These are phyloP conservation scores for Platygyra sinensis DNA, from an alignment of 64 coral and sea anemone genomes.

Conservation along the genomic window DNA sequence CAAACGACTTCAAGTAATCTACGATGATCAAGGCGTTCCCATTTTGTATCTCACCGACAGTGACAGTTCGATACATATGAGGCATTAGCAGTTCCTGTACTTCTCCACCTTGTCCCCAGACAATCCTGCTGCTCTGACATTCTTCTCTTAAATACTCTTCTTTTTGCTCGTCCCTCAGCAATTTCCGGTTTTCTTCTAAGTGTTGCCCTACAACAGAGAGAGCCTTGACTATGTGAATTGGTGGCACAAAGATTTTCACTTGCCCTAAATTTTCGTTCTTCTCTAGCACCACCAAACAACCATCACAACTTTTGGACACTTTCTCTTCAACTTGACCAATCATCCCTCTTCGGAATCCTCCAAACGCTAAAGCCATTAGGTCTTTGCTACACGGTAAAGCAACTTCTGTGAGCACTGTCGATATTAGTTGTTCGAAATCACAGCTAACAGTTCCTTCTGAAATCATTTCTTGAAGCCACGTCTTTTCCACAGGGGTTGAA, in stretches of 20 bases:
- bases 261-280: background rate
- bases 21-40: background rate
- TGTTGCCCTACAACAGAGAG: background rate
- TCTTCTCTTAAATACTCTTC: constrained; percentile 44
- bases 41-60: background rate
- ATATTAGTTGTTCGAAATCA: background rate
- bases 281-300: constrained; percentile 35
- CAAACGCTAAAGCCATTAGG: constrained; percentile 29
- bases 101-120: constrained; percentile 57
- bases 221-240: constrained; percentile 16
- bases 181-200: constrained; percentile 42
- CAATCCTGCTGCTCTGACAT: constrained; percentile 38
- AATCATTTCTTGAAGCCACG: constrained; percentile 73
- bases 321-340: background rate
- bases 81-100: constrained; percentile 75
- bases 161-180: background rate
- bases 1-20: constrained; percentile 15
- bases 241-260: constrained; percentile 54
- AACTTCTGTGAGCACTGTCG: background rate
- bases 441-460: constrained; percentile 1
- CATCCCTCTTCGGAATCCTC: constrained; percentile 8
- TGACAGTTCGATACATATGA: constrained; percentile 80
- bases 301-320: constrained; percentile 13
- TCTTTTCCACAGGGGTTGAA: constrained; percentile 67
- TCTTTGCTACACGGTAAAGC: constrained; percentile 33